phyloP scores from a whole-genome alignment of 1,140 invertebrate species.

The Pogonomyrmex californicus region DNA sequence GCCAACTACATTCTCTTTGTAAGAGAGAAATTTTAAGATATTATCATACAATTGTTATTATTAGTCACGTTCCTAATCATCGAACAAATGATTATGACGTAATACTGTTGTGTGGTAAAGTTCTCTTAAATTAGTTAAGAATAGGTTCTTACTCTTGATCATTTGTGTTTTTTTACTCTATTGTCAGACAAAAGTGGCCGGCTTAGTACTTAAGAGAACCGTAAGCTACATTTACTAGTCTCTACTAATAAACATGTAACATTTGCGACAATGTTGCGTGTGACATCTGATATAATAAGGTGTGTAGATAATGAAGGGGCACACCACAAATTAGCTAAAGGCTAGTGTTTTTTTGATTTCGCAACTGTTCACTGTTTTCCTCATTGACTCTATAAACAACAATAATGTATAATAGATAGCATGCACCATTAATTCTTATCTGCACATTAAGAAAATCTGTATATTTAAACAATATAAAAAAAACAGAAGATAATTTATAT shows the following conservation, averaged over 20 bases:
- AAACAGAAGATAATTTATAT: neutral
- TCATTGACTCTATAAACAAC: slow-evolving; percentile 17
- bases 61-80: neutral
- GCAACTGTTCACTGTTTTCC: slow-evolving; percentile 6
- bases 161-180: slow-evolving; percentile 49
- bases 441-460: slow-evolving; percentile 10
- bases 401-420: neutral
- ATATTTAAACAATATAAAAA: neutral
- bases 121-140: slow-evolving; percentile 13
- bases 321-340: slow-evolving; percentile 34
- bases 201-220: slow-evolving; percentile 18
- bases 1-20: neutral
- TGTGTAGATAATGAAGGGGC: neutral
- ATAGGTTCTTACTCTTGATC: neutral
- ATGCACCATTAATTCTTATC: neutral
- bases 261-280: neutral
- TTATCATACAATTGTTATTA: neutral
- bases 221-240: slow-evolving; percentile 18
- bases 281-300: slow-evolving; percentile 20
- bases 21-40: neutral
- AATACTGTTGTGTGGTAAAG: neutral
- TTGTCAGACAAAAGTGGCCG: slow-evolving; percentile 18
- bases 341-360: neutral
- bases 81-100: neutral
- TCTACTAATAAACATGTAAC: slow-evolving; percentile 20